Evolutionary conservation across 2,888 invertebrate genomes (phyloP), one percentile per base, ranked within the genome.

Genomic region (Acronicta psi): DNA sequence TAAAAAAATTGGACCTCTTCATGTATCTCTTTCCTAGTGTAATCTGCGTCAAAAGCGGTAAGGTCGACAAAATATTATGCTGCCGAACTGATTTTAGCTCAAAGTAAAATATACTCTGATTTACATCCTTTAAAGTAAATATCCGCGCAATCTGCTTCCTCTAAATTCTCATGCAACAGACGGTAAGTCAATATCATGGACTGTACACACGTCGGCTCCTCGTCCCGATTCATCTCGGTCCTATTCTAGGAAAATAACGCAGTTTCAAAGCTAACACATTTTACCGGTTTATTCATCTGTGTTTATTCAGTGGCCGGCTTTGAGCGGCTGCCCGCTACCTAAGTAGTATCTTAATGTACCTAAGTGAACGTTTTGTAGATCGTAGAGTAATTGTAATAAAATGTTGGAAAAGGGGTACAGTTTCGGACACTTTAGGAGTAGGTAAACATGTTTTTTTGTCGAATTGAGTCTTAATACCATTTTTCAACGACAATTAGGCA

Each of bases 201-300:
- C 68, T 59, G 49, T 60, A 60, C 40, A 68, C 49, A 67, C 59
- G 59, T 52, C 47, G 61, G 37, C 23, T 18, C 50, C 36, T 42
- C 16, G 44, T 46, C 13, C 31, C 45, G 46, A 55, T 55, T 66
- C 36, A 62, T 55, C 46, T 63, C 41, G 49, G 16, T 45, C 64
- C 52, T 67, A 53, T 63, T 50, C 44, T 40, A n/a, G 37, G 52
- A 53, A 67, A 63, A 46, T 69, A 69, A 69, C 50, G 42, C 50
- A 69, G 67, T 69, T 63, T 57, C 64, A 69, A 57, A 63, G 69
- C 64, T 63, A 63, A 67, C 53, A 54, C 46, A 34, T 67, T 69
- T 63, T 62, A 69, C 42, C 49, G 37, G 70, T 46, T 46, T 53
- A 63, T 58, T 53, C 46, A 63, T 63, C 57, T 58, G 52, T 63